Conservation (phyloP, 2,888 invertebrate species). For the Pollenia amentaria region DNA sequence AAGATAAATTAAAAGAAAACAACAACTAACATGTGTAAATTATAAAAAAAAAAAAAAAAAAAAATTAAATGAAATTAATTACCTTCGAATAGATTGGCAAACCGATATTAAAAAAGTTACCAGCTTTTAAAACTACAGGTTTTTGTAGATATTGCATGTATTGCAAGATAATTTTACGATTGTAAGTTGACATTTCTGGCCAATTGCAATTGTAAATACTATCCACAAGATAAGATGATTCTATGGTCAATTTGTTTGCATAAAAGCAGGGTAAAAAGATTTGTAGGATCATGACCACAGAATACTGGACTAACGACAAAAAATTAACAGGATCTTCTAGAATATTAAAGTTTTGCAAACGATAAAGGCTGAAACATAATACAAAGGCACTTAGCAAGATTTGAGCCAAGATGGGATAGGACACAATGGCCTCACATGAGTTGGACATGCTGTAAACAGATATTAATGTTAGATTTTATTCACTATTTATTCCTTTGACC, state of each 20-base stretch:
- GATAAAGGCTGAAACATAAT: conserved; percentile 80
- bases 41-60: neutral
- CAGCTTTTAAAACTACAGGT: conserved; percentile 79
- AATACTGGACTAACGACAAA: conserved; percentile 76
- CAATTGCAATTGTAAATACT: conserved; percentile 80
- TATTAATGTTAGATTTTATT: neutral
- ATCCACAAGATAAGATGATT: conserved; percentile 77
- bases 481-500: neutral
- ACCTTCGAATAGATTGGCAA: conserved; percentile 81
- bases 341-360: conserved; percentile 76
- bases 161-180: conserved; percentile 77
- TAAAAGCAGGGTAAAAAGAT: conserved; percentile 82
- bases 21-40: neutral
- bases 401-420: conserved; percentile 78
- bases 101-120: conserved; percentile 80
- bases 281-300: conserved; percentile 78
- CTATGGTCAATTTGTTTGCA: conserved; percentile 80
- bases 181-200: conserved; percentile 77
- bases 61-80: neutral
- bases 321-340: conserved; percentile 74
- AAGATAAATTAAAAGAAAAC: neutral
- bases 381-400: conserved; percentile 80
- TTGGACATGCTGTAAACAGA: conserved; percentile 51
- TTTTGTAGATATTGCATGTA: conserved; percentile 81
- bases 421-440: conserved; percentile 77